phyloP scores from a whole-genome alignment of 2,797 vertebrate species.

The Australoheros facetus region DNA sequence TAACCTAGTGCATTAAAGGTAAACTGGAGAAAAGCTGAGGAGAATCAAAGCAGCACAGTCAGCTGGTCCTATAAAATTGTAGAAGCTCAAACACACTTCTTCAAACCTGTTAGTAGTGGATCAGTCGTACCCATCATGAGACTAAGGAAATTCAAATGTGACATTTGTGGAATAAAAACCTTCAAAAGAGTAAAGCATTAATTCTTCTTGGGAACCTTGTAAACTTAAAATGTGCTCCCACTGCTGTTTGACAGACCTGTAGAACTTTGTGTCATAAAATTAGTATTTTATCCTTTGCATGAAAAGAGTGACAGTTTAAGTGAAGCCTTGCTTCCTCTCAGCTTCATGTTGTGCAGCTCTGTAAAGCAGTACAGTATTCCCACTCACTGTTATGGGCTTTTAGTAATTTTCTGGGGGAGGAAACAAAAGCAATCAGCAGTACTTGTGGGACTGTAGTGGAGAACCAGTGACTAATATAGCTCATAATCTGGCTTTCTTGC shows the following conservation, averaged over 20 bases:
- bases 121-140: neutral
- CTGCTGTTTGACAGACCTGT: neutral
- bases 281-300: neutral
- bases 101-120: neutral
- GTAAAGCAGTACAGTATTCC: constrained; percentile 18
- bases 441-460: constrained; percentile 39
- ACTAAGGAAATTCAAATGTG: neutral
- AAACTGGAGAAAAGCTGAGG: neutral
- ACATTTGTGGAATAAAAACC: neutral
- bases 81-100: neutral
- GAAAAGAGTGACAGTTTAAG: neutral
- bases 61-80: neutral
- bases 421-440: constrained; percentile 46
- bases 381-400: constrained; percentile 34
- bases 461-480: constrained; percentile 55
- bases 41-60: neutral
- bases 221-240: neutral
- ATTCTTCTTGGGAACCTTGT: neutral
- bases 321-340: neutral
- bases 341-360: neutral
- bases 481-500: constrained; percentile 47
- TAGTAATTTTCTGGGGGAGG: constrained; percentile 42
- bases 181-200: neutral
- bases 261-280: neutral
- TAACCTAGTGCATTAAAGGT: no score